Evolutionary conservation across 2,113 vertebrate species (phyloP).

Genomic region (Perca fluviatilis): DNA sequence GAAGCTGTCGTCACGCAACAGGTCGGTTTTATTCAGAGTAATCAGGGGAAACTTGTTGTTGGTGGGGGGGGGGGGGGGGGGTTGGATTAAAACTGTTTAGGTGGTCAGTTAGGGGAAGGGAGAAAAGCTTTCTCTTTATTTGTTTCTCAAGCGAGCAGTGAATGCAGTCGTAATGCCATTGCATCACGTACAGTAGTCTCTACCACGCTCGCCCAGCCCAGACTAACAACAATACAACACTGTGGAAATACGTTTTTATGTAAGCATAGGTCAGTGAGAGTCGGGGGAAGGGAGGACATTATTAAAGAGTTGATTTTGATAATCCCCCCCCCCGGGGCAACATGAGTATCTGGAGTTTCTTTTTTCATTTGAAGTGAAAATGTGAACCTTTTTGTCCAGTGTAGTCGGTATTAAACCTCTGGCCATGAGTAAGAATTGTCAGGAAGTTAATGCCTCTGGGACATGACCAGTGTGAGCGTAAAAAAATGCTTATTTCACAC

Average conservation of each 20-base stretch:
- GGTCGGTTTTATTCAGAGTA: neutral
- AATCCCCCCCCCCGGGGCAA: neutral
- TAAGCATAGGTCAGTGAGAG: neutral
- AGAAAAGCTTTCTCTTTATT: neutral
- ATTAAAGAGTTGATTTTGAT: neutral
- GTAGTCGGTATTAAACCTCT: slow-evolving; percentile 10
- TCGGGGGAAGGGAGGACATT: neutral
- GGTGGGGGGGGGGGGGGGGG: too few relatives aligned
- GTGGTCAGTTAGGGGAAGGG: neutral
- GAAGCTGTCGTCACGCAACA: neutral
- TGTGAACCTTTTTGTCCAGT: neutral
- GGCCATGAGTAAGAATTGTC: neutral
- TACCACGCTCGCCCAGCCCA: too few relatives aligned
- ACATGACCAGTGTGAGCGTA: too few relatives aligned
- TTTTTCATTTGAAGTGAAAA: too few relatives aligned
- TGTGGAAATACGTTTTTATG: neutral
- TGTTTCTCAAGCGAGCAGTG: neutral
- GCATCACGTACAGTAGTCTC: slow-evolving; percentile 1
- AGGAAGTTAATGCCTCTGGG: too few relatives aligned
- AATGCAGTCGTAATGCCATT: neutral
- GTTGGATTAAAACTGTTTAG: slow-evolving; percentile 20
- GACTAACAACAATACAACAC: neutral
- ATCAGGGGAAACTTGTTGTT: neutral
- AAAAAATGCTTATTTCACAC: too few relatives aligned
- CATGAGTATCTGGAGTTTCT: neutral